Evolutionary conservation across 2,113 vertebrate genomes (phyloP).

Genomic region (Equus przewalskii): DNA sequence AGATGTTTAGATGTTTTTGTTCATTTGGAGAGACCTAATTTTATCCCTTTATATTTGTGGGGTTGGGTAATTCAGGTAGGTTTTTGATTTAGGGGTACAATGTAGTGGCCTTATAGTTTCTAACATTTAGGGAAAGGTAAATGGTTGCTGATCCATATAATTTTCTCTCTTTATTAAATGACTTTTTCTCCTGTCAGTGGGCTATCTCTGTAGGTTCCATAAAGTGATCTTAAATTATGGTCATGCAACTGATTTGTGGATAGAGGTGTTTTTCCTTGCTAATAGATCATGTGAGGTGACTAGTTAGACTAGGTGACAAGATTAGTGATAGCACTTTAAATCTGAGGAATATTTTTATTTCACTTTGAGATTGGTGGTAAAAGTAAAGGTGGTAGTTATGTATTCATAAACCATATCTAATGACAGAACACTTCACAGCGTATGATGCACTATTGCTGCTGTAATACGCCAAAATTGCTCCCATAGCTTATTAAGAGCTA

Average conservation of each 20-base stretch:
- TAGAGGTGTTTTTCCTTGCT: background rate
- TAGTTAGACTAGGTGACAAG: slow-evolving; percentile 9
- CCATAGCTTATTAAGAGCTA: fast-evolving
- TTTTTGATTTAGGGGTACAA: background rate
- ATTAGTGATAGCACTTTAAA: slow-evolving; percentile 19
- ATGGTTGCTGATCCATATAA: background rate
- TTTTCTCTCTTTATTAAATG: background rate
- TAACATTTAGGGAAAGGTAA: background rate
- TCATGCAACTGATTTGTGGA: background rate
- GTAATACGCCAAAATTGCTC: fast-evolving
- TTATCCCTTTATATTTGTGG: background rate
- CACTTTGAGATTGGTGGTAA: background rate
- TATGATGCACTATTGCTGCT: background rate
- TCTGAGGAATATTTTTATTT: slow-evolving; percentile 51
- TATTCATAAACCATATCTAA: background rate
- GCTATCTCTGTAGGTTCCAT: background rate
- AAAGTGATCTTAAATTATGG: background rate
- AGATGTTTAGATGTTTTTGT: background rate
- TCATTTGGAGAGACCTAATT: background rate
- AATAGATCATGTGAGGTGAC: background rate
- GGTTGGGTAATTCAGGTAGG: background rate
- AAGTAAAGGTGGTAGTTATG: slow-evolving; percentile 11
- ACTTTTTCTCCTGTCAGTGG: background rate
- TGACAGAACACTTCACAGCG: background rate
- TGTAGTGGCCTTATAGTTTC: background rate